Conservation (phyloP, 2,113 vertebrate genomes). For the Labrus mixtus region DNA sequence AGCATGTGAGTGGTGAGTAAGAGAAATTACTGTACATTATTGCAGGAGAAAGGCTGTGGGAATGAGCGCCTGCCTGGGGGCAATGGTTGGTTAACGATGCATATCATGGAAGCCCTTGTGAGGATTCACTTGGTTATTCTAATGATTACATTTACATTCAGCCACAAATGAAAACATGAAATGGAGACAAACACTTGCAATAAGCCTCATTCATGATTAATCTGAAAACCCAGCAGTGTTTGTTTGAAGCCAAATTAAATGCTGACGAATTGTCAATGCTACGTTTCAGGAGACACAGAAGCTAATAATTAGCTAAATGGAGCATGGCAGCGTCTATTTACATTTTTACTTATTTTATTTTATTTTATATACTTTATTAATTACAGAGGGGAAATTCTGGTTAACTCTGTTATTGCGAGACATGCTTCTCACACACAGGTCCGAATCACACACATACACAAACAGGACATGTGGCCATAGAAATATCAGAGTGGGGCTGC, state of each 20-base stretch:
- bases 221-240: neutral
- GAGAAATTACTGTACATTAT: constrained; percentile 76
- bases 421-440: too few species aligned
- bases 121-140: constrained; percentile 72
- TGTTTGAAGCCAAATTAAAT: constrained; percentile 22
- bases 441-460: too few species aligned
- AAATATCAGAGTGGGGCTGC: too few species aligned
- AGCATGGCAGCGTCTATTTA: constrained; percentile 8
- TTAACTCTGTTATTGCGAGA: too few species aligned
- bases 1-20: constrained; percentile 68
- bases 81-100: constrained; percentile 73
- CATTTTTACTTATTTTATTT: too few species aligned
- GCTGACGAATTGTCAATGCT: constrained; percentile 47
- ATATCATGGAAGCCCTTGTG: constrained; percentile 63
- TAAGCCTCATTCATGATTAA: constrained; percentile 45
- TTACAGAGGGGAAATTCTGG: too few species aligned
- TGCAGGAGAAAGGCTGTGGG: constrained; percentile 58
- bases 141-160: constrained; percentile 67
- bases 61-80: constrained; percentile 60
- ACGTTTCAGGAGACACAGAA: neutral
- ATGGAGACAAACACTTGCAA: constrained; percentile 38
- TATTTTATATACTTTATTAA: too few species aligned
- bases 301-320: constrained; percentile 50
- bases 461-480: too few species aligned
- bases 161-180: constrained; percentile 44